phyloP scores from a whole-genome alignment of 2,113 vertebrate species.

The Elaphurus davidianus region DNA sequence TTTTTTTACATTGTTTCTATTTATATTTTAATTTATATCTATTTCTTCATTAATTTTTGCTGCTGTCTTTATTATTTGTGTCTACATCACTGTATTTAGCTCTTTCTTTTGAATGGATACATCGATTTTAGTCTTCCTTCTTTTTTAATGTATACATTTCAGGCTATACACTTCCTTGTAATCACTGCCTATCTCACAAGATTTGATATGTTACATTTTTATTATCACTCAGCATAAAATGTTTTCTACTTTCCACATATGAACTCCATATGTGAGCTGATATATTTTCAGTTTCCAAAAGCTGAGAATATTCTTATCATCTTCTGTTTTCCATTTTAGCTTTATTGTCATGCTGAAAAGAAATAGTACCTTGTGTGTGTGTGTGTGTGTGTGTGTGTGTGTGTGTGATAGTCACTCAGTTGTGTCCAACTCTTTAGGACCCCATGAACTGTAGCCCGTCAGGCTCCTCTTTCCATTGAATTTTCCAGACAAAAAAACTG shows the following conservation, averaged over 20 bases:
- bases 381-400: background rate
- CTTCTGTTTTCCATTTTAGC: background rate
- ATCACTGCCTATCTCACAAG: background rate
- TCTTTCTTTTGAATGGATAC: background rate
- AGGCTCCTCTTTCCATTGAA: background rate
- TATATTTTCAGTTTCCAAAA: background rate
- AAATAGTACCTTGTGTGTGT: background rate
- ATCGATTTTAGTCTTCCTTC: background rate
- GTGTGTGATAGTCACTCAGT: background rate
- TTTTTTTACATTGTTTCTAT: background rate
- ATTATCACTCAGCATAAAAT: background rate
- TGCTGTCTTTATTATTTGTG: background rate
- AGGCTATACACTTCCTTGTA: background rate
- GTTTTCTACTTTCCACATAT: background rate
- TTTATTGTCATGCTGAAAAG: background rate
- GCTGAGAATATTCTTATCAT: background rate
- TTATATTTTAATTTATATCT: background rate
- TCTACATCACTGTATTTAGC: background rate
- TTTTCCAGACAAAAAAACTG: background rate
- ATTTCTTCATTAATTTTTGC: background rate
- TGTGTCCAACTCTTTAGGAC: background rate
- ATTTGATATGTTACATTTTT: background rate
- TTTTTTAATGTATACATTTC: background rate
- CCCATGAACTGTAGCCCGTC: background rate
- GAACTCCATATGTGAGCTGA: background rate